Base-by-base conservation (phyloP, 2,113 vertebrate genomes). In the Octodon degus region DNA sequence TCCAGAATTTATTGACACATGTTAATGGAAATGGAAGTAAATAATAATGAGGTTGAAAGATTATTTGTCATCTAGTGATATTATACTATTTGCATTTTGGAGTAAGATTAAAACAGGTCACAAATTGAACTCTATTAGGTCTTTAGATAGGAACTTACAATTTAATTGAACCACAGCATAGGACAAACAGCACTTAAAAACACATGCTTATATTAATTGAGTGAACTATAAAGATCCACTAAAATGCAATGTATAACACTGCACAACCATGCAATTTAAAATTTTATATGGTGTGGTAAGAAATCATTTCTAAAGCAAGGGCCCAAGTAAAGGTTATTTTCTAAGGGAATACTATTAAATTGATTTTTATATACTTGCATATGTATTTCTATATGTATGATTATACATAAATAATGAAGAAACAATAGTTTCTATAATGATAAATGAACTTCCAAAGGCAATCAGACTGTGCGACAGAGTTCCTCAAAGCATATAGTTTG, bases 11-110 rank as follows among this genome's bases (percentile, higher is more conserved):
- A 85, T 92, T 63, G 74, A 74, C 76, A 5, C 6, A 25, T 86
- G 27, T 79, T 86, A 30, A 89, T 86, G 47, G 63, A 91, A 89
- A 89, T 86, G 40, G 68, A 93, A 91, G 32, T 79, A 93, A 96
- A 0, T 72, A 84, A 47, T 76, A 14, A 84, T 67, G 85, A 27
- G 0, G 40, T 60, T 70, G 20, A 37, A 94, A 76, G 17, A 27
- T 89, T 43, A 90, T 95, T 92, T 82, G 43, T 50, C 62, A 43
- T n/a, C 7, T 6, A 70, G 1, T 25, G 12, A 63, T 65, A 68
- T 47, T 82, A 90, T 87, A 76, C 40, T 76, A 37, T 76, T 70
- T 17, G 67, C 20, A 93, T 86, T 84, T 85, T 88, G 19, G 27
- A 24, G 1, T 93, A 58, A 67, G 13, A 55, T 3, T 89, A 43